Conservation (phyloP, 2,888 invertebrate species). For the Cataglyphis albicans region DNA sequence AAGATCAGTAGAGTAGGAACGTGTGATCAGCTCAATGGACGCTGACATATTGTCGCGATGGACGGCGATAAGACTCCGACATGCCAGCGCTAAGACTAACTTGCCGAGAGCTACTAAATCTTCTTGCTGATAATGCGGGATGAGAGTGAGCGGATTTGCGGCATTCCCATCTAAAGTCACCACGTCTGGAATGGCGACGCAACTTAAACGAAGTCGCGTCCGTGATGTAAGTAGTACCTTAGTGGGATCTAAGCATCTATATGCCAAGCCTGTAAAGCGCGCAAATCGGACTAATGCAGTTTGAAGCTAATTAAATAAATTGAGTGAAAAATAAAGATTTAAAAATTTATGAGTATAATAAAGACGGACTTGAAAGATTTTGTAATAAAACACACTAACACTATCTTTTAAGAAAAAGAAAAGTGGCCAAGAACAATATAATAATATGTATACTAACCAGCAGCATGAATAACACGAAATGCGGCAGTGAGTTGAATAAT, state of each 20-base stretch:
- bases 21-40: conserved; percentile 95
- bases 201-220: conserved; percentile 92
- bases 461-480: conserved; percentile 95
- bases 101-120: conserved; percentile 97
- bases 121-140: conserved; percentile 94
- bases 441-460: conserved; percentile 79
- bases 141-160: conserved; percentile 89
- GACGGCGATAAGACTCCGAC: conserved; percentile 95
- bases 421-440: neutral
- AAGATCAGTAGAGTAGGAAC: conserved; percentile 97
- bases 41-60: conserved; percentile 95
- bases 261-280: conserved; percentile 88
- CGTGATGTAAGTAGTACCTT: conserved; percentile 95
- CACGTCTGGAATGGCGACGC: conserved; percentile 93
- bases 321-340: neutral
- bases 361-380: neutral
- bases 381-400: neutral
- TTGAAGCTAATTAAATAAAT: conserved; percentile 2
- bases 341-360: neutral
- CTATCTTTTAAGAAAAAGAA: neutral
- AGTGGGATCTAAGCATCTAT: conserved; percentile 95
- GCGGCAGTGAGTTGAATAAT: conserved; percentile 98
- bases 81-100: conserved; percentile 96
- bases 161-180: conserved; percentile 91
- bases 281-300: neutral